These are phyloP conservation scores for Carcharodon carcharias DNA, from an alignment of 2,797 vertebrate species.

Conservation along the genomic window DNA sequence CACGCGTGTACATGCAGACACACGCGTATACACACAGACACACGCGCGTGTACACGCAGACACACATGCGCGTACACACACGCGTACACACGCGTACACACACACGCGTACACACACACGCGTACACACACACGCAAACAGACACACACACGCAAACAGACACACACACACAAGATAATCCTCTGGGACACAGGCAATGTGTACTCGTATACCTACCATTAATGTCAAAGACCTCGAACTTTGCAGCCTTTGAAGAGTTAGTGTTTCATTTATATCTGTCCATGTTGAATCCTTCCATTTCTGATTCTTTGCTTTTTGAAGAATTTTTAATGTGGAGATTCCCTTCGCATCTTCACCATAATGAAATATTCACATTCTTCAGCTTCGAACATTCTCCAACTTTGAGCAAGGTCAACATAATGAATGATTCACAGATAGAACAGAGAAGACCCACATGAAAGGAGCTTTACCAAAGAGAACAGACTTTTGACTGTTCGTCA, in stretches of 20 bases:
- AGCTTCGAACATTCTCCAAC: too few relatives aligned
- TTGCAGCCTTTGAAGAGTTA: background rate
- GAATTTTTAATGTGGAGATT: background rate
- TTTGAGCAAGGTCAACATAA: background rate
- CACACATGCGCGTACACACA: too few relatives aligned
- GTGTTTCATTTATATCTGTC: background rate
- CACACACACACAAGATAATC: too few relatives aligned
- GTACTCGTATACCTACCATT: too few relatives aligned
- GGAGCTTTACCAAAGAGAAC: background rate
- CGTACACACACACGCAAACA: too few relatives aligned
- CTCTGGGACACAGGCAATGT: too few relatives aligned
- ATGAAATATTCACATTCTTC: background rate
- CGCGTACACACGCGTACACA: too few relatives aligned
- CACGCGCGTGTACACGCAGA: too few relatives aligned
- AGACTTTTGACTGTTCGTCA: background rate
- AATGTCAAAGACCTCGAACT: background rate
- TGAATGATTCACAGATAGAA: background rate
- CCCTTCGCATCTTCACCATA: background rate
- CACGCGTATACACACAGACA: too few relatives aligned
- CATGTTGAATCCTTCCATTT: background rate
- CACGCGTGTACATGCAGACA: too few relatives aligned
- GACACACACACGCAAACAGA: too few relatives aligned
- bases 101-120: too few relatives aligned
- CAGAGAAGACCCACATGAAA: background rate
- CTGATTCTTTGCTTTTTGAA: background rate